Evolutionary conservation across 2,113 vertebrate genomes (phyloP).

Genomic region (Panthera uncia): DNA sequence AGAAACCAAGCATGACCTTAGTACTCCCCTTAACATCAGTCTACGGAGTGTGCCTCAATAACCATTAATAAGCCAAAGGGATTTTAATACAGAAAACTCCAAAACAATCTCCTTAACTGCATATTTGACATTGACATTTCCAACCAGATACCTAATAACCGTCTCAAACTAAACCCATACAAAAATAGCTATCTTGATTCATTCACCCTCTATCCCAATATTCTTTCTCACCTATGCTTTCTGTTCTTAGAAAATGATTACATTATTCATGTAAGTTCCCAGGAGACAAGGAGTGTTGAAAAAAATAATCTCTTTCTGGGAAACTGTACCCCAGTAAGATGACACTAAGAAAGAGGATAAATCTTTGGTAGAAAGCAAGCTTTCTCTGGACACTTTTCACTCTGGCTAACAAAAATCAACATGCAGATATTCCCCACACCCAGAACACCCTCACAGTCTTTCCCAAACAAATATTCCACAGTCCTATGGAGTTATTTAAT

Average conservation of each 20-base stretch:
- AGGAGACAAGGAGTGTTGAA: neutral
- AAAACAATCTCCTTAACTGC: neutral
- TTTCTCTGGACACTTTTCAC: neutral
- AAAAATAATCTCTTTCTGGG: neutral
- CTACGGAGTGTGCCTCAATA: neutral
- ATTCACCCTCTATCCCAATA: neutral
- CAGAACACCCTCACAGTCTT: neutral
- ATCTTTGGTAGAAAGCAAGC: neutral
- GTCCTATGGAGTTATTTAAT: neutral
- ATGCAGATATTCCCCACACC: neutral
- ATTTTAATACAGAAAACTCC: neutral
- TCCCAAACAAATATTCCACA: neutral
- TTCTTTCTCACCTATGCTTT: neutral
- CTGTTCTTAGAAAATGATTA: neutral
- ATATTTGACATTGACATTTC: neutral
- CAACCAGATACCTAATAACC: neutral
- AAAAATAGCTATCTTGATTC: neutral
- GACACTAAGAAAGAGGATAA: neutral
- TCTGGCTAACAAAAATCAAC: neutral
- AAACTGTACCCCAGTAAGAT: neutral
- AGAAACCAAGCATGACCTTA: neutral
- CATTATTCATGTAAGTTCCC: neutral
- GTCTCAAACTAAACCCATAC: neutral
- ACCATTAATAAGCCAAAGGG: neutral
- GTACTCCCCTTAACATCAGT: neutral